Evolutionary conservation across 2,113 vertebrate species (phyloP), one percentile per base, ranked within the genome.

Genomic region (Channa argus): DNA sequence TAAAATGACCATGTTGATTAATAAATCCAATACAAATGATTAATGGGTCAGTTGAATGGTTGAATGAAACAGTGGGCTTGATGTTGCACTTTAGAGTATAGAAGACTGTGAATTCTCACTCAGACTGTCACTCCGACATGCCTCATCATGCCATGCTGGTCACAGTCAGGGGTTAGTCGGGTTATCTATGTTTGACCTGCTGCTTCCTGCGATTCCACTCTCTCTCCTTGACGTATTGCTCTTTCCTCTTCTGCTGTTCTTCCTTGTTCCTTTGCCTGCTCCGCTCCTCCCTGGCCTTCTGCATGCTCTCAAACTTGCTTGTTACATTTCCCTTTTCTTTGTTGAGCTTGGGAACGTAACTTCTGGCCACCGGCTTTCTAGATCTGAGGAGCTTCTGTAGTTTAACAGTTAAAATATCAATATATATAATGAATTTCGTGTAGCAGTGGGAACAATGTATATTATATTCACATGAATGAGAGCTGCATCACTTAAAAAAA

Each of bases 291-390:
- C 98, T 95, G 88, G 97, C 96, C 93, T 94, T 97, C 91, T 98
- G 97, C 97, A 98, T 98, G 91, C 95, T 94, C 94, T 98, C 97
- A 90, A 96, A 99, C 89, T 98, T 98, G 92, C 94, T 94, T 85
- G 96, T 95, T 92, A 98, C 95, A 67, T 97, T 95, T 9, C 96
- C 96, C 86, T 97, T 97, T 66, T 94, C 95, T 90, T 96, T 92
- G 79, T 46, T 78, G 47, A 8, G 1, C 85, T 95, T 98, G 39
- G 98, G 98, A 85, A 99, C 95, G 82, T 99, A 99, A 92, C 95
- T 95, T 91, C 96, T 97, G 91, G 95, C 95, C 90, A 99, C 93
- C 45, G 92, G 95, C 93, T 97, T 98, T 92, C 93, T 95, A 89
- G 96, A 93, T 86, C 95, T 93, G 73, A 99, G 94, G 74, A 99